Evolutionary conservation across 1,140 invertebrate species (phyloP).

Genomic region (Drosophila sturtevanti): DNA sequence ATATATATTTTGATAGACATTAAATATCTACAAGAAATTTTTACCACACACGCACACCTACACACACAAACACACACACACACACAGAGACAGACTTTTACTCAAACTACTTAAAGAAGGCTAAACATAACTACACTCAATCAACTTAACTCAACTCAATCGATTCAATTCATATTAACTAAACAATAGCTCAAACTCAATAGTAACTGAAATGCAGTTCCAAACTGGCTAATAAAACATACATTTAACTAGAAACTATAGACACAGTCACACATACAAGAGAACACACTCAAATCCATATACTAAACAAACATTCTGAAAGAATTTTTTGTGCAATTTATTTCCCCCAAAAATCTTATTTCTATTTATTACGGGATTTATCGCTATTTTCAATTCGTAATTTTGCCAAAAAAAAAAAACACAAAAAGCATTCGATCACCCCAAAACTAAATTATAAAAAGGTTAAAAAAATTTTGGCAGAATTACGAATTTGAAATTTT

Average conservation of each 20-base stretch:
- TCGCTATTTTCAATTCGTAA: background rate
- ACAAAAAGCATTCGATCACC: background rate
- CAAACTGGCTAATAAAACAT: conserved; percentile 54
- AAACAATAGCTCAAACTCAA: conserved; percentile 73
- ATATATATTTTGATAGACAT: conserved; percentile 46
- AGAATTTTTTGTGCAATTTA: conserved; percentile 71
- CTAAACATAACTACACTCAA: conserved; percentile 56
- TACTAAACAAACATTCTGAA: conserved; percentile 53
- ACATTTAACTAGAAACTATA: conserved; percentile 65
- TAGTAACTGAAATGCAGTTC: conserved; percentile 75
- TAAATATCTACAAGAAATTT: conserved; percentile 63
- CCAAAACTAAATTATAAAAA: background rate
- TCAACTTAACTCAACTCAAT: conserved; percentile 36
- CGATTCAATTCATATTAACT: conserved; percentile 32
- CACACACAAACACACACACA: conserved; percentile 23
- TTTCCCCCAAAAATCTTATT: background rate
- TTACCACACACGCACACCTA: conserved; percentile 34
- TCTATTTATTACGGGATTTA: background rate
- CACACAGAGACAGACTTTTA: conserved; percentile 30
- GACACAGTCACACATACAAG: conserved; percentile 64
- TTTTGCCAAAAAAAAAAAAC: background rate
- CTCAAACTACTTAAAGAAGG: conserved; percentile 15
- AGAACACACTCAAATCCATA: conserved; percentile 33
- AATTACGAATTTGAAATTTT: background rate
- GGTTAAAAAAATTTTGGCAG: background rate